Percentiles rank a stretch among this genome's conserved stretches.
Evolutionary conservation across 2,888 invertebrate genomes (phyloP).

Genomic region (Drosophila suboccidentalis): DNA sequence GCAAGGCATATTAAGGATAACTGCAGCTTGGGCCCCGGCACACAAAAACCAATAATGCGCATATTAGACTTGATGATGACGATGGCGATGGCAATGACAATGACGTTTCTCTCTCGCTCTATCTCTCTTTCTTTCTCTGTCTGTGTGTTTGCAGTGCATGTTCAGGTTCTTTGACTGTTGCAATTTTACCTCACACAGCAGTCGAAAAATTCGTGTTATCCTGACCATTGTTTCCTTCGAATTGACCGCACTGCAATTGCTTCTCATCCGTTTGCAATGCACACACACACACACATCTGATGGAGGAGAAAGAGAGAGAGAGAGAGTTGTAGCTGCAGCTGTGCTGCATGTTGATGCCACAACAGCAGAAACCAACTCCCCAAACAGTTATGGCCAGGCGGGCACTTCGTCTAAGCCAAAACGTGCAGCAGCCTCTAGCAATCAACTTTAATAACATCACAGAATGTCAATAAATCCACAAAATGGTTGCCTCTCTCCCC

Average conservation of each 20-base stretch:
- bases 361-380: conserved; percentile 21
- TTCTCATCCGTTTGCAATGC: conserved; percentile 28
- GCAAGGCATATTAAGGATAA: conserved; percentile 74
- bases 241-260: conserved; percentile 70
- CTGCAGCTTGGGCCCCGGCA: conserved; percentile 55
- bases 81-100: conserved; percentile 52
- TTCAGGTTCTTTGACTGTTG: conserved; percentile 42
- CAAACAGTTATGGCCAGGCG: conserved; percentile 25
- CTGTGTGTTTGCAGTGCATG: background rate
- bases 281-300: background rate
- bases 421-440: conserved; percentile 77
- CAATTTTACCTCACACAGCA: conserved; percentile 36
- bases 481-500: conserved; percentile 60
- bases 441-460: conserved; percentile 83
- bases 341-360: conserved; percentile 68
- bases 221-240: conserved; percentile 71
- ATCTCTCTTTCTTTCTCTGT: background rate
- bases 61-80: conserved; percentile 77
- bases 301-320: background rate
- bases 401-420: conserved; percentile 73
- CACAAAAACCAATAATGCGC: conserved; percentile 76
- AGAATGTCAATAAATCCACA: conserved; percentile 84
- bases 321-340: conserved; percentile 28
- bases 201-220: conserved; percentile 51
- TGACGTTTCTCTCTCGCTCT: conserved; percentile 5